Evolutionary conservation across 2,113 vertebrate species (phyloP), one percentile per base, ranked within the genome.

Genomic region (Tor tambroides): DNA sequence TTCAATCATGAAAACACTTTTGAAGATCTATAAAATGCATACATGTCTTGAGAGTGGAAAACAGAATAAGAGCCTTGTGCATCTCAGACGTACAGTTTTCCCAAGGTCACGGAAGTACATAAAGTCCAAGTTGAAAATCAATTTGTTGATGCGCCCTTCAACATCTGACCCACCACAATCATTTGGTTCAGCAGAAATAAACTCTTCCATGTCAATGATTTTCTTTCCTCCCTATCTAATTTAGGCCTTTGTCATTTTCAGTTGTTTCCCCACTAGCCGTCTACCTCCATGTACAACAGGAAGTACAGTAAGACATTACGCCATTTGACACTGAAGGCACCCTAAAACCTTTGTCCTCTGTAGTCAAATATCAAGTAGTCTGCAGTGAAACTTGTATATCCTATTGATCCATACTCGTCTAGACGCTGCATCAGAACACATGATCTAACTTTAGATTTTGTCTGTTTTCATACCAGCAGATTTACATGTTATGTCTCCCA

Each of bases 341-440:
- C 32, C 28, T 43, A n/a, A 28, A 67, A 26, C 6, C 15, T 19
- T 71, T 78, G 61, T 65, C 79, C 72, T 75, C 2, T 67, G 43
- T 61, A 43, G 23, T 83, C 72, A 79, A 69, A 89, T 89, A 38
- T 84, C 69, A 86, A 56, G 49, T 46, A 61, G 59, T 69, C 54
- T 74, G 61, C 28, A 86, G 41, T 43, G 41, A 85, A 85, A 43
- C 83, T n/a, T 80, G 1, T 51, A 83, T 63, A 21, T 46, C 1
- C 9, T 82, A 88, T 88, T 72, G 84, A 88, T 85, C 82, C 19
- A 23, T 35, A 17, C 9, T 59, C 1, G 56, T 87, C 79, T 89
- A 86, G 83, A 88, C 21, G 17, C 78, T 88, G 82, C 59, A 54
- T 88, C 76, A 75, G 80, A 21, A 51, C 19, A 56, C 12, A 49